A percentile compares a stretch with the other conserved stretches of the same genome.
These are phyloP conservation scores for Parotocinclus haroldoi DNA, from an alignment of 2,797 vertebrate species.

Conservation along the genomic window DNA sequence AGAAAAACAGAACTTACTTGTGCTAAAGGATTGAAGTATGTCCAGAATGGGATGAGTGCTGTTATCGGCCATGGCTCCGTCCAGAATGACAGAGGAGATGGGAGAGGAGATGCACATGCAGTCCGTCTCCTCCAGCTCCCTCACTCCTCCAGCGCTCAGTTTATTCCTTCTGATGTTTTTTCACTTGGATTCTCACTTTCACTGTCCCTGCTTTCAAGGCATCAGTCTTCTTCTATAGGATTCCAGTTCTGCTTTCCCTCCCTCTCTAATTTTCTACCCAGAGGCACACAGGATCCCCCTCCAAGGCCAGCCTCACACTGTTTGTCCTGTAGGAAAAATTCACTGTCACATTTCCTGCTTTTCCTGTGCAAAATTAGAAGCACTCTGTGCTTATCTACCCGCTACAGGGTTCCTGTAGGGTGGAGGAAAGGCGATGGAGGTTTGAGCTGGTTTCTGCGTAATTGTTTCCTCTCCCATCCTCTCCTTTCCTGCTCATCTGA, in stretches of 20 bases:
- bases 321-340: slow-evolving; percentile 91
- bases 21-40: slow-evolving; percentile 81
- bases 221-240: slow-evolving; percentile 9
- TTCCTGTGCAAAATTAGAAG: slow-evolving; percentile 89
- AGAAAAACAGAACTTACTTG: slow-evolving; percentile 76
- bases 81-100: slow-evolving; percentile 52
- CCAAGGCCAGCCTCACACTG: slow-evolving; percentile 66
- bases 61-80: slow-evolving; percentile 84
- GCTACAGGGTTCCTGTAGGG: slow-evolving; percentile 83
- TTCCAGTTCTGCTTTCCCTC: slow-evolving; percentile 39
- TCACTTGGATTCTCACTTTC: not conserved
- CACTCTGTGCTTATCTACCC: slow-evolving; percentile 88
- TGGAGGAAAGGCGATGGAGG: slow-evolving; percentile 39
- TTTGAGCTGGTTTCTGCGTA: slow-evolving; percentile 61
- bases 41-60: slow-evolving; percentile 72
- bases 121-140: slow-evolving; percentile 41
- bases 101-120: slow-evolving; percentile 51
- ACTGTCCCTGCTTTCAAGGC: not conserved
- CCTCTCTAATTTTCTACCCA: slow-evolving; percentile 53
- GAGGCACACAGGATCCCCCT: slow-evolving; percentile 61
- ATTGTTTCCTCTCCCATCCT: slow-evolving; percentile 70
- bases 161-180: slow-evolving; percentile 56
- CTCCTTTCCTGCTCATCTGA: slow-evolving; percentile 68
- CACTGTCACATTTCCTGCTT: slow-evolving; percentile 94
- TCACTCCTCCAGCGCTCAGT: slow-evolving; percentile 50